These are phyloP conservation scores for Tragelaphus strepsiceros DNA, from an alignment of 2,113 vertebrate species.

Conservation along the genomic window DNA sequence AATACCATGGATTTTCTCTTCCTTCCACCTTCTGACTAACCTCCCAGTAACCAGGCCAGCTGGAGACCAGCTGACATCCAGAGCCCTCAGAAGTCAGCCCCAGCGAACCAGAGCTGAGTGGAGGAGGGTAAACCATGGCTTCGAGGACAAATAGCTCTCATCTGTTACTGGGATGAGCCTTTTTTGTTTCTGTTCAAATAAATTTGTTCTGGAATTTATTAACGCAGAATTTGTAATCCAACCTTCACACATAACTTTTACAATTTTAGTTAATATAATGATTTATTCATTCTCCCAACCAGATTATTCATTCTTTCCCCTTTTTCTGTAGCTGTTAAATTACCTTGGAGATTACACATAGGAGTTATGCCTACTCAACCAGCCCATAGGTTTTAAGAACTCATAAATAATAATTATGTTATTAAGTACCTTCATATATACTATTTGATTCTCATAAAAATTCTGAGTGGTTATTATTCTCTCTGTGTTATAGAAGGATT, in stretches of 20 bases:
- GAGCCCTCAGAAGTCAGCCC: background rate
- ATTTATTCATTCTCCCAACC: background rate
- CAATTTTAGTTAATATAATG: background rate
- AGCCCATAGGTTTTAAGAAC: background rate
- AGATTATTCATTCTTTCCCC: background rate
- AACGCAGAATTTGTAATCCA: background rate
- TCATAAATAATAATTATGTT: slow-evolving; percentile 40
- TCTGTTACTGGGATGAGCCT: background rate
- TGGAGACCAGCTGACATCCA: background rate
- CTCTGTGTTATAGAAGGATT: background rate
- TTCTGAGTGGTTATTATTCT: background rate
- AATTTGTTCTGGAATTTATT: background rate
- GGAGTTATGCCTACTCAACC: background rate
- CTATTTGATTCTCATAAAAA: background rate
- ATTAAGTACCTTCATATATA: background rate
- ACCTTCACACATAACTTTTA: background rate
- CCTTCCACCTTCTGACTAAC: background rate
- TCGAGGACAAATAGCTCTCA: background rate
- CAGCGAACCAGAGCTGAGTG: background rate
- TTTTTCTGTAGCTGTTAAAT: background rate
- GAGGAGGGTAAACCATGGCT: background rate
- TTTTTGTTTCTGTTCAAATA: background rate
- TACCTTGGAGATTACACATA: background rate
- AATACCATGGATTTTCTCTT: background rate
- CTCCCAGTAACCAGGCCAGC: background rate